phyloP scores from a whole-genome alignment of 2,888 invertebrate species.

The Nomada ruficornis region DNA sequence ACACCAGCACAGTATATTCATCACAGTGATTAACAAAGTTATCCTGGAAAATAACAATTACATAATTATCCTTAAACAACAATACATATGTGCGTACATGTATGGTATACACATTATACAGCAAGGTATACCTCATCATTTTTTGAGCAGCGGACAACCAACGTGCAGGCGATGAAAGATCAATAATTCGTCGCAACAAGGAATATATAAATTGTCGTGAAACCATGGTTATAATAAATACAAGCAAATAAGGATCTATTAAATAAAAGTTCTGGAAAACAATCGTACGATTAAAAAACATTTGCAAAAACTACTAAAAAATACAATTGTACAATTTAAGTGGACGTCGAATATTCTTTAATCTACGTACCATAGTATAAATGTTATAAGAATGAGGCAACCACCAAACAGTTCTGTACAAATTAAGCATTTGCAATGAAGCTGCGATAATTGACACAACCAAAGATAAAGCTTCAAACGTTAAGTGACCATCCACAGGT shows the following conservation, averaged over 20 bases:
- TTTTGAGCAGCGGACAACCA: constrained; percentile 80
- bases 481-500: constrained; percentile 91
- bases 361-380: constrained; percentile 91
- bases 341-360: neutral
- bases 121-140: constrained; percentile 85
- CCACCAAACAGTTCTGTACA: constrained; percentile 99
- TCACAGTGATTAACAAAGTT: constrained; percentile 87
- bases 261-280: constrained; percentile 95
- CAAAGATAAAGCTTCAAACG: constrained; percentile 94
- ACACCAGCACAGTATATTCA: constrained; percentile 88
- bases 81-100: neutral
- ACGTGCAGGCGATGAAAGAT: constrained; percentile 84
- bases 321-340: neutral
- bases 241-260: constrained; percentile 94
- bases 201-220: constrained; percentile 92
- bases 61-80: constrained; percentile 36
- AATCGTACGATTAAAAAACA: neutral
- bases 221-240: constrained; percentile 93
- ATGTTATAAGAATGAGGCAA: constrained; percentile 95
- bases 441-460: constrained; percentile 91
- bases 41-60: constrained; percentile 85
- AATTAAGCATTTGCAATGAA: constrained; percentile 95
- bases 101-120: constrained; percentile 83
- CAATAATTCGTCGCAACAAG: constrained; percentile 85
- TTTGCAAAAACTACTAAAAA: constrained; percentile 5